phyloP scores from a whole-genome alignment of 2,888 invertebrate genomes.

The Melikaiella ostensackeni region DNA sequence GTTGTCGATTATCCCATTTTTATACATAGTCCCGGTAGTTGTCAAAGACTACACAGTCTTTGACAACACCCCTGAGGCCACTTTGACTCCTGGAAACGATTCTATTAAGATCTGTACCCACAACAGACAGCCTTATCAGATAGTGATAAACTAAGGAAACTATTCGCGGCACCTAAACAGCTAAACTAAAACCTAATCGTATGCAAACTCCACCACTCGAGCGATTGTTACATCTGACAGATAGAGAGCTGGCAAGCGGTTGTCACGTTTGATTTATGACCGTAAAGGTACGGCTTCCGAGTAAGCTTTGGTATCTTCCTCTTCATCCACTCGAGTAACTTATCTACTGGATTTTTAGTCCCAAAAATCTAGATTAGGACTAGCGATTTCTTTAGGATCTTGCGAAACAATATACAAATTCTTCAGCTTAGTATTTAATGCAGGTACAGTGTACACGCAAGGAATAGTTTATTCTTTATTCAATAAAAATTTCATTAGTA shows the following conservation, averaged over 20 bases:
- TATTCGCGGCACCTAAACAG: slow-evolving; percentile 38
- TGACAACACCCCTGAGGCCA: background rate
- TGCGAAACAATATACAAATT: background rate
- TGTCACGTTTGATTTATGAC: slow-evolving; percentile 70
- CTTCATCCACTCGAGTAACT: slow-evolving; percentile 43
- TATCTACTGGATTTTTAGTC: slow-evolving; percentile 47
- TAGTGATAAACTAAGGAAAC: slow-evolving; percentile 21
- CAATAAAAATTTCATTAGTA: too few relatives aligned
- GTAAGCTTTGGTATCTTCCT: slow-evolving; percentile 38
- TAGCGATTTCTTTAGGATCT: background rate
- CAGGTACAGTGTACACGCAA: background rate
- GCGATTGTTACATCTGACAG: slow-evolving; percentile 55
- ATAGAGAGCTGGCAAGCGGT: slow-evolving; percentile 59
- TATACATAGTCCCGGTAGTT: background rate
- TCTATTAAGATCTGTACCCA: background rate
- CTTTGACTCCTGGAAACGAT: background rate
- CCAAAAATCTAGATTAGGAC: slow-evolving; percentile 25
- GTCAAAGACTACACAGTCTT: background rate
- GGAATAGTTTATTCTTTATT: too few relatives aligned
- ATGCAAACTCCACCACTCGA: slow-evolving; percentile 57
- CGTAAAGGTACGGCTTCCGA: slow-evolving; percentile 50
- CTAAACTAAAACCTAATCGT: slow-evolving; percentile 46
- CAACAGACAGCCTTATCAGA: background rate
- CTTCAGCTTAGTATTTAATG: background rate
- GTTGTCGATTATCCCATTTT: background rate